Base-by-base conservation (phyloP, 2,888 invertebrate genomes). In the Bugula neritina region DNA sequence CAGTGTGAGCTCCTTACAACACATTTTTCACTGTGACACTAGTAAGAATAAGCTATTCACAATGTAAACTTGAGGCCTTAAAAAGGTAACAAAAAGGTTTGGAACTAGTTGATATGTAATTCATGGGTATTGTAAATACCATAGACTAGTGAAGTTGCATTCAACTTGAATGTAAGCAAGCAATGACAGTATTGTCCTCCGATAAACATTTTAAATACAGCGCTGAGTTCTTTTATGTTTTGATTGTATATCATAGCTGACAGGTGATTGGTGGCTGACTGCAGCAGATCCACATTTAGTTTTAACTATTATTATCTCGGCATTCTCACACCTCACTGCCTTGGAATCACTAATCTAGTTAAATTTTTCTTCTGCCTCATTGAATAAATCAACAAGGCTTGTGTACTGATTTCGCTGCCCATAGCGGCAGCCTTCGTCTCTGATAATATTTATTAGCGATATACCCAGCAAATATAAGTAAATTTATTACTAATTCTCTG, bases 171-270 rank as follows among this genome's bases (percentile, higher is more conserved):
- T 43, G 10, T 43, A 43, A 10, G 43, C 43, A 43, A 43, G 43
- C 43, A 43, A 43, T 17, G 43, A 43, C 17, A 31, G 29, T 63
- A 63, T 63, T 63, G 63, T 63, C 63, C 29, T 63, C n/a, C 27
- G 31, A 21, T 63, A 63, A 13, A 63, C 63, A 63, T 29, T 63
- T 63, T 27, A 63, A 63, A 63, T 63, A n/a, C 63, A 31, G 63
- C 27, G 29, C 63, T 63, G 63, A 3, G 63, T 27, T 63, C 63
- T 63, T 31, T 63, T 63, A 63, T 27, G 27, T 23, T 10, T 21
- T 27, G 21, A 31, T 63, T 63, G 63, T 63, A 10, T 25, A 25
- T 25, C 27, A 13, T 34, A 10, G 29, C 5, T 29, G 63, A 3
- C 31, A 5, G 2, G 5, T 63, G 63, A 63, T 63, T 63, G 63